Base-by-base conservation (phyloP, 1,140 invertebrate species). In the Pseudomyrmex dendroicus region DNA sequence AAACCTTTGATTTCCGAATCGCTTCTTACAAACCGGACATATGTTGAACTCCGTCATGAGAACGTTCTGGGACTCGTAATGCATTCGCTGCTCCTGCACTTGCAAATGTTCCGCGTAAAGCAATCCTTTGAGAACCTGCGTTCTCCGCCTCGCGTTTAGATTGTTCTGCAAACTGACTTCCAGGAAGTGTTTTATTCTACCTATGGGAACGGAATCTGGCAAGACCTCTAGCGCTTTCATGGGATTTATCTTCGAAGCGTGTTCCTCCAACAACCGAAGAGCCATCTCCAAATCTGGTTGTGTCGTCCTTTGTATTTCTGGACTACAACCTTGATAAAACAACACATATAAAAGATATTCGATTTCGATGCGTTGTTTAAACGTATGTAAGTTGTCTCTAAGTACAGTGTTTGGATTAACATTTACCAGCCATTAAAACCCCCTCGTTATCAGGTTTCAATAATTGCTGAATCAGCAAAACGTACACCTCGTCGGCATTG, bases 21-120 rank as follows among this genome's bases (percentile, higher is more conserved):
- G 95, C 91, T 99, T 99, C 90, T 97, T 98, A 91, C 98, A 99
- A 2, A 98, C 98, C 12, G 96, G 96, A 95, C 98, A 99, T 17
- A 98, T 96, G 89, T 98, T 98, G 82, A 96, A 96, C 89, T 99
- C 98, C 13, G 96, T 97, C 86, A 99, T 96, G 2, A 97, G 93
- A 73, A 98, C 96, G 87, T 95, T 97, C 92, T 98, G 96, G 1
- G 96, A 97, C 91, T 98, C 97, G 91, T 97, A 96, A 84, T 96
- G 95, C 92, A 97, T 96, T 87, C 97, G 95, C 84, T 97, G 95
- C 89, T 97, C 96, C 92, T 98, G 96, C 25, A 98, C 96, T 95
- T 97, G 95, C 61, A 97, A 94, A 92, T 97, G 96, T 93, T 98
- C 98, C 0, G 98, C 97, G 89, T 97, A 97, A 12, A 98, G 92